phyloP scores from a whole-genome alignment of 2,888 invertebrate genomes.

The Noctua janthe region DNA sequence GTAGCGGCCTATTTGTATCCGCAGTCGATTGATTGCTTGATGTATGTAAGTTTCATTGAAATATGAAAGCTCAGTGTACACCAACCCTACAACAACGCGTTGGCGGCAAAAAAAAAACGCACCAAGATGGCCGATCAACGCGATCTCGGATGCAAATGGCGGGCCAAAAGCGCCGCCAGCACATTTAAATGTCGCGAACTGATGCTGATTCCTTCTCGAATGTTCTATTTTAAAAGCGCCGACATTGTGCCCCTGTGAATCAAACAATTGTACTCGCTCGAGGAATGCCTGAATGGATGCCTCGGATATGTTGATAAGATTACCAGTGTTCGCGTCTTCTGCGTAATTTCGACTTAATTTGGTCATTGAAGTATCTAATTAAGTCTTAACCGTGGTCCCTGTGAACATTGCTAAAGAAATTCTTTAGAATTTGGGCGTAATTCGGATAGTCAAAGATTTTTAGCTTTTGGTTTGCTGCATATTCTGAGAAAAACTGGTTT shows the following conservation, averaged over 20 bases:
- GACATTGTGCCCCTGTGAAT: constrained; percentile 73
- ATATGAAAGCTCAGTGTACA: constrained; percentile 62
- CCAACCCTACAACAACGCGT: constrained; percentile 62
- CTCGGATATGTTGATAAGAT: constrained; percentile 67
- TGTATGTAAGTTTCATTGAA: too few relatives aligned
- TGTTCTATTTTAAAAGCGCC: constrained; percentile 83
- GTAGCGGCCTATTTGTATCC: background rate
- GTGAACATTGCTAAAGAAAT: constrained; percentile 30
- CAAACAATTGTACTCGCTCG: constrained; percentile 72
- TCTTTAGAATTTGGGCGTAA: constrained; percentile 27
- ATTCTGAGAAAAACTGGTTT: constrained; percentile 18
- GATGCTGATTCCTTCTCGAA: constrained; percentile 76
- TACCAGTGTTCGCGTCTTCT: constrained; percentile 59
- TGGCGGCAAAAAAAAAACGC: constrained; percentile 80
- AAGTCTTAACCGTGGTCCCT: constrained; percentile 47
- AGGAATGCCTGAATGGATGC: constrained; percentile 69
- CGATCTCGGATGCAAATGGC: constrained; percentile 88
- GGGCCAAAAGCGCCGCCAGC: constrained; percentile 86
- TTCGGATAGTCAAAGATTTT: constrained; percentile 22
- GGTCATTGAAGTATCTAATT: constrained; percentile 62
- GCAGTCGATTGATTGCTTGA: background rate
- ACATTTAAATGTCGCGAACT: constrained; percentile 87
- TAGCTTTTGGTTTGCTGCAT: background rate
- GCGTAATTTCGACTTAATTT: constrained; percentile 60
- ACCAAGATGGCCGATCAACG: constrained; percentile 84